Percentiles rank a stretch among this genome's conserved stretches.
phyloP scores from a whole-genome alignment of 2,797 vertebrate genomes.

The Fringilla coelebs region DNA sequence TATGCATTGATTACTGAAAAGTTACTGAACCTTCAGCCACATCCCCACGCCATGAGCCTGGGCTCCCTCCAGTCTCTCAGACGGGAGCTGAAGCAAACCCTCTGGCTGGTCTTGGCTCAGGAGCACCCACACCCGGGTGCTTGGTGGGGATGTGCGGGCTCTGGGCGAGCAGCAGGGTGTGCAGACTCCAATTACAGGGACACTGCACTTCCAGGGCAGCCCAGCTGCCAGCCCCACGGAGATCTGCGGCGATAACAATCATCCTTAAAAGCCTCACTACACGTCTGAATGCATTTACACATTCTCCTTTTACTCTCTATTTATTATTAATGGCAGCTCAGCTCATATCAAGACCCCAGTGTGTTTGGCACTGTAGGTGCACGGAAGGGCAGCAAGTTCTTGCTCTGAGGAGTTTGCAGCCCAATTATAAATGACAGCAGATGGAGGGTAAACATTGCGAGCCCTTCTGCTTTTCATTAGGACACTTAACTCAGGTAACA shows the following conservation, averaged over 20 bases:
- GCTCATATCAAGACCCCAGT: background rate
- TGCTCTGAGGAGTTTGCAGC: conserved; percentile 15
- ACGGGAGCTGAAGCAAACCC: background rate
- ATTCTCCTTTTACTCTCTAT: conserved; percentile 63
- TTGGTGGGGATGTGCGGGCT: background rate
- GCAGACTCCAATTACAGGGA: conserved; percentile 11
- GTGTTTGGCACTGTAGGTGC: background rate
- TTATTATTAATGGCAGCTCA: conserved; percentile 59
- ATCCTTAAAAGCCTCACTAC: conserved; percentile 33
- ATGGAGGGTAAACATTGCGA: background rate
- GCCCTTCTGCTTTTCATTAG: background rate
- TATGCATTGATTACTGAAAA: background rate
- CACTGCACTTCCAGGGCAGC: background rate
- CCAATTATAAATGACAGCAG: conserved; percentile 16
- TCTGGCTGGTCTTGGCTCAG: background rate
- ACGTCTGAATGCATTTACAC: conserved; percentile 57
- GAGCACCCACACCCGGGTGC: background rate
- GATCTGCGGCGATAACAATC: conserved; percentile 39
- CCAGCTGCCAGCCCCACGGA: conserved; percentile 20
- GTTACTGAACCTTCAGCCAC: conserved; percentile 7
- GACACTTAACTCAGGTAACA: background rate
- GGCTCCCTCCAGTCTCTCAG: background rate
- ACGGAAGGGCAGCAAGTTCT: conserved; percentile 23
- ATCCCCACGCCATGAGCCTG: background rate
- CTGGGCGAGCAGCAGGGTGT: background rate